These are phyloP conservation scores for Molothrus aeneus DNA, from an alignment of 2,797 vertebrate genomes.

Conservation along the genomic window DNA sequence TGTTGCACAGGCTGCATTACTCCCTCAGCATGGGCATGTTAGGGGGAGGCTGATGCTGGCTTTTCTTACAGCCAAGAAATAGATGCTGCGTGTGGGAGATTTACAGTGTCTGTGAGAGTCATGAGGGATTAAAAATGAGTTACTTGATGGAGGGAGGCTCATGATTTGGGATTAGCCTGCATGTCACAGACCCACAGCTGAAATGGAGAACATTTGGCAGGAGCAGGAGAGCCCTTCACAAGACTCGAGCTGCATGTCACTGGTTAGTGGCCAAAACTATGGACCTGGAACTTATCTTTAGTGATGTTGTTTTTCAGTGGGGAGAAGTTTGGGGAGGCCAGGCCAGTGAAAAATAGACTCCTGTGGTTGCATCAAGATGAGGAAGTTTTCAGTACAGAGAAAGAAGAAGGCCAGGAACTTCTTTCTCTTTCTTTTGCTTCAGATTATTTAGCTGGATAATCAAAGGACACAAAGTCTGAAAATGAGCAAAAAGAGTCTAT, in stretches of 20 bases:
- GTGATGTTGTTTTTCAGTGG: neutral
- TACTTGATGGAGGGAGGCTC: neutral
- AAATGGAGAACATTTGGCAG: neutral
- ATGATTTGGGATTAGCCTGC: neutral
- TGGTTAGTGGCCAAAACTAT: neutral
- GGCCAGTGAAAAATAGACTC: neutral
- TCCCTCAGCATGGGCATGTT: neutral
- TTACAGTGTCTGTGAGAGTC: neutral
- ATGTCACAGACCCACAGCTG: neutral
- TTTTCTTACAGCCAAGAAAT: neutral
- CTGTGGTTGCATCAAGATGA: neutral
- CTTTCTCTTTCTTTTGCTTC: neutral
- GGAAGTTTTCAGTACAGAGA: neutral
- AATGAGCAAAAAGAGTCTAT: neutral
- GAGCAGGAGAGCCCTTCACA: neutral
- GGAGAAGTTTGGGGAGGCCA: neutral
- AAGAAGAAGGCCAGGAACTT: neutral
- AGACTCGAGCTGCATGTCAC: neutral
- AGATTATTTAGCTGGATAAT: neutral
- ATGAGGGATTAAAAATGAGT: neutral
- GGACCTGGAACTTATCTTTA: neutral
- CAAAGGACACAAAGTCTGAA: neutral
- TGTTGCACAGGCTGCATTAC: fast-evolving
- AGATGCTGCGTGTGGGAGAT: neutral
- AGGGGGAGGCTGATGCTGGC: neutral